phyloP scores from a whole-genome alignment of 2,888 invertebrate genomes.

The Buathra laborator region DNA sequence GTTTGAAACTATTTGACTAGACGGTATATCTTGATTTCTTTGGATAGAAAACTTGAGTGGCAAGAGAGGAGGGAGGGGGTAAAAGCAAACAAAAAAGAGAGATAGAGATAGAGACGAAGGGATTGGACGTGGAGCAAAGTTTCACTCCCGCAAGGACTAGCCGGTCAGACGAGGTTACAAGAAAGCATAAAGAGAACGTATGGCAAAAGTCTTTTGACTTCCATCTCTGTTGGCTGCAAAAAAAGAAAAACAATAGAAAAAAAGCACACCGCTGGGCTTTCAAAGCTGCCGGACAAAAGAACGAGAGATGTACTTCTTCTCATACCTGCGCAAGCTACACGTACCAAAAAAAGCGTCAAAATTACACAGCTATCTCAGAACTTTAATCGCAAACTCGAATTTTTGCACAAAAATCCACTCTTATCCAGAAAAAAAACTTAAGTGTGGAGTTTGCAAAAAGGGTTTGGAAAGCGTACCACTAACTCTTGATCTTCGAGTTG shows the following conservation, averaged over 20 bases:
- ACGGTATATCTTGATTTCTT: conserved; percentile 24
- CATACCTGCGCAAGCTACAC: background rate
- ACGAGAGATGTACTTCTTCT: background rate
- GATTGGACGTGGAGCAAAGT: conserved; percentile 31
- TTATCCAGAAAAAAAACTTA: no score
- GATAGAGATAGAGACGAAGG: background rate
- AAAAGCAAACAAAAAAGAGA: background rate
- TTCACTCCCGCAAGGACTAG: conserved; percentile 17
- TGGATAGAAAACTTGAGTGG: background rate
- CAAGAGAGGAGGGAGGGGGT: background rate
- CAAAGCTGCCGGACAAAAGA: background rate
- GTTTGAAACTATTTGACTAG: conserved; percentile 30
- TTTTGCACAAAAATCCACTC: no score
- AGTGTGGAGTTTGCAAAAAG: no score
- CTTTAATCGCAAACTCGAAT: background rate
- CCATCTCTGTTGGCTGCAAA: background rate
- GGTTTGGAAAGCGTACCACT: no score
- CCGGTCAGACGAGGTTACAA: conserved; percentile 10
- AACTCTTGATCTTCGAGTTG: no score
- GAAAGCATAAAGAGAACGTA: conserved; percentile 58
- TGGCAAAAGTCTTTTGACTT: conserved; percentile 40
- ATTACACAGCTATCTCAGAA: background rate
- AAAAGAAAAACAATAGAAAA: conserved; percentile 17
- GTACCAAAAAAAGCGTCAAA: background rate
- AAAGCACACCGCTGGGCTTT: conserved; percentile 36